Percentiles rank a stretch among this genome's conserved stretches.
Evolutionary conservation across 2,888 invertebrate species (phyloP).

Genomic region (Drosophila prolongata): DNA sequence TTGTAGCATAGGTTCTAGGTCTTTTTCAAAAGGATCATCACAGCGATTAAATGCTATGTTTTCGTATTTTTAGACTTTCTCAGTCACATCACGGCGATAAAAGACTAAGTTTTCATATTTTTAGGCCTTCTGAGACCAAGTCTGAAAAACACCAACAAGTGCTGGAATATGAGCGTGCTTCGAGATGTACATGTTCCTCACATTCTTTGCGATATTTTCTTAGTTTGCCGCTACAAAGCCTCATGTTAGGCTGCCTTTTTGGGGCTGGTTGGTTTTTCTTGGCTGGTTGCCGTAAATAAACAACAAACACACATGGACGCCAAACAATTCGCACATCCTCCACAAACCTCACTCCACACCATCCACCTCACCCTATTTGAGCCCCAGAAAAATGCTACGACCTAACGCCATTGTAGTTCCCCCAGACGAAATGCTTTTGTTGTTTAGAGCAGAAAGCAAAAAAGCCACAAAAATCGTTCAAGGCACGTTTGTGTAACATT

Average conservation of each 20-base stretch:
- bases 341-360: conserved; percentile 24
- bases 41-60: too few relatives aligned
- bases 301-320: conserved; percentile 66
- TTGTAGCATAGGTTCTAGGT: too few relatives aligned
- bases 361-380: conserved; percentile 20
- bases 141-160: conserved; percentile 11
- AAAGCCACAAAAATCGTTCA: conserved; percentile 79
- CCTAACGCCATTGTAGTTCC: conserved; percentile 37
- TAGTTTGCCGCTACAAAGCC: conserved; percentile 74
- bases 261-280: conserved; percentile 66
- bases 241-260: conserved; percentile 75
- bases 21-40: too few relatives aligned
- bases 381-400: conserved; percentile 23
- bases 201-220: conserved; percentile 60
- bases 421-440: conserved; percentile 71
- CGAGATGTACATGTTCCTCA: conserved; percentile 46
- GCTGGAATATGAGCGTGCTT: conserved; percentile 21
- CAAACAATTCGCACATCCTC: conserved; percentile 27
- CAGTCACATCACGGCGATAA: neutral
- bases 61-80: neutral
- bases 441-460: conserved; percentile 76
- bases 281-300: conserved; percentile 80
- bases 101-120: neutral
- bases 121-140: neutral
- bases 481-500: conserved; percentile 71